Percentiles rank a stretch among this genome's conserved stretches.
Evolutionary conservation across 1,140 invertebrate species (phyloP).

Genomic region (Radopholus similis): DNA sequence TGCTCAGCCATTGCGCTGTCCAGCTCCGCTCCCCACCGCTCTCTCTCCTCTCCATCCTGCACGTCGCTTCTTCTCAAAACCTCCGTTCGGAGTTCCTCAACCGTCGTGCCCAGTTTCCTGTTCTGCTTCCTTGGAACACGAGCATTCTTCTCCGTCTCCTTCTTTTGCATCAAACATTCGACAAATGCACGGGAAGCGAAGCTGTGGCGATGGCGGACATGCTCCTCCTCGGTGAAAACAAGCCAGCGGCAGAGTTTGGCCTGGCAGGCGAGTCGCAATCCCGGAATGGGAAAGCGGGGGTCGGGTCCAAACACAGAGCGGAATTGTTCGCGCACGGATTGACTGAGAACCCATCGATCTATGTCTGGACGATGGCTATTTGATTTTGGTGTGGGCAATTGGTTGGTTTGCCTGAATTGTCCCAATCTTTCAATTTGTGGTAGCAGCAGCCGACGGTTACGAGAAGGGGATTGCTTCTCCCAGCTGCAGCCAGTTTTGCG

Average conservation of each 20-base stretch:
- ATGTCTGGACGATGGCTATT: not conserved
- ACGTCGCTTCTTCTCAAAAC: constrained; percentile 1
- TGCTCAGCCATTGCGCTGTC: not conserved
- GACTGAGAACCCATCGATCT: constrained; percentile 7
- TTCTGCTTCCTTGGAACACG: constrained; percentile 3
- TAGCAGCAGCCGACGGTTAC: constrained; percentile 15
- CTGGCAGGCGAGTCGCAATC: constrained; percentile 17
- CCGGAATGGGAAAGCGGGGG: not conserved
- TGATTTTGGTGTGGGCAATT: not conserved
- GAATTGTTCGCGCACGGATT: not conserved
- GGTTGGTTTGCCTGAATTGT: not conserved
- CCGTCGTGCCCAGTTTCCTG: not conserved
- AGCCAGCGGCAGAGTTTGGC: constrained; percentile 1
- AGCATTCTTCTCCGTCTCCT: not conserved
- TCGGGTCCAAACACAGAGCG: not conserved
- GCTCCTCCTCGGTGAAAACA: not conserved
- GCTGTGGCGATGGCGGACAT: not conserved
- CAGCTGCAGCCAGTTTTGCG: not conserved
- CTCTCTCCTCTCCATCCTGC: not conserved
- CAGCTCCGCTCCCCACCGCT: not conserved
- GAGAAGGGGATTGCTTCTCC: constrained; percentile 5
- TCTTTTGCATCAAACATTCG: not conserved
- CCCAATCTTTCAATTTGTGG: constrained; percentile 5
- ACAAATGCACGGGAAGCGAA: constrained; percentile 12
- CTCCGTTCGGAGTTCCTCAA: not conserved